phyloP scores from a whole-genome alignment of 2,797 vertebrate genomes.

The Helicolenus hilgendorfi region DNA sequence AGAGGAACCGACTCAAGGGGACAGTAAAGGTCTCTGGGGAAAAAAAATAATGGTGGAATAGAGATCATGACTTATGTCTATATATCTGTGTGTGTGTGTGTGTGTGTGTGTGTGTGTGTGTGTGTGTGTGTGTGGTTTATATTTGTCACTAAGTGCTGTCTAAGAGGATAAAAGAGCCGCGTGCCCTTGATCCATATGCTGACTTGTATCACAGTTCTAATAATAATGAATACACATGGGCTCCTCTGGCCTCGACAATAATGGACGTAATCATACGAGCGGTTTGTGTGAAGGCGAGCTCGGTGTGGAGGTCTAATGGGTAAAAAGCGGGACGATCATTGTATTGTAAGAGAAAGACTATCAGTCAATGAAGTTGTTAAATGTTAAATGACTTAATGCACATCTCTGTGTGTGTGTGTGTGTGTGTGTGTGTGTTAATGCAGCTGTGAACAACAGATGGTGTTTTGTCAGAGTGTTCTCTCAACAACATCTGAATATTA shows the following conservation, averaged over 20 bases:
- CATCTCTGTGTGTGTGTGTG: not conserved
- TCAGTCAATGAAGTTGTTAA: constrained; percentile 34
- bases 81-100: not conserved
- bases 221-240: constrained; percentile 22
- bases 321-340: constrained; percentile 44
- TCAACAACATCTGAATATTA: not conserved
- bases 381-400: constrained; percentile 34
- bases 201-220: constrained; percentile 34
- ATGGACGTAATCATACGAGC: constrained; percentile 16
- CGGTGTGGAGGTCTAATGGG: constrained; percentile 30
- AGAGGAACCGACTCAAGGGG: not conserved
- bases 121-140: constrained; percentile 12
- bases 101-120: not conserved
- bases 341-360: constrained; percentile 15
- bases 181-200: constrained; percentile 44
- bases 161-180: constrained; percentile 67
- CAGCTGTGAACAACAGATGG: constrained; percentile 25
- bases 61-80: constrained; percentile 40
- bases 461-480: not conserved
- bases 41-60: not conserved
- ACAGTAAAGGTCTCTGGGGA: not conserved
- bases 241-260: constrained; percentile 3
- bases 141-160: constrained; percentile 54
- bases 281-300: constrained; percentile 11
- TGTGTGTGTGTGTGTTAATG: not conserved